Percentiles rank a stretch among this genome's conserved stretches.
Conservation (phyloP, 2,113 vertebrate genomes). For the Esox niger region DNA sequence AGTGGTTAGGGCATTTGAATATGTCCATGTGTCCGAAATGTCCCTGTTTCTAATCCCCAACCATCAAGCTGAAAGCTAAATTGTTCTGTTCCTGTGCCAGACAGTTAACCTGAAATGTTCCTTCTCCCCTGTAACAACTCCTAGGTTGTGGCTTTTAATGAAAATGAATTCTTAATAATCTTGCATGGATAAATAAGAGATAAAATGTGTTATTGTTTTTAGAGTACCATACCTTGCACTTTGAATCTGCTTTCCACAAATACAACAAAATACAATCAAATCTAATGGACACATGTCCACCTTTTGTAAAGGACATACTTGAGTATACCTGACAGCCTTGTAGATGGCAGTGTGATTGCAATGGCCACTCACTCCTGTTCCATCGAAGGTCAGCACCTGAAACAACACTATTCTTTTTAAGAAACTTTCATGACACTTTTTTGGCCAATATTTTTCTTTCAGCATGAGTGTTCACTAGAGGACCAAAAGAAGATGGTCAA, state of each 20-base stretch:
- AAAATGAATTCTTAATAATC: too few relatives aligned
- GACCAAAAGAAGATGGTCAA: not conserved
- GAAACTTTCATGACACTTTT: slow-evolving; percentile 13
- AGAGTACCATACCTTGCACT: too few relatives aligned
- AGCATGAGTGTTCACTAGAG: slow-evolving; percentile 42
- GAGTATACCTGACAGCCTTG: slow-evolving; percentile 80
- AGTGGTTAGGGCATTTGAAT: too few relatives aligned
- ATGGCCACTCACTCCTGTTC: slow-evolving; percentile 87
- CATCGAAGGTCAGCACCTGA: slow-evolving; percentile 95
- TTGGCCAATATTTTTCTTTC: slow-evolving; percentile 45
- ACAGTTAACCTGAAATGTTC: too few relatives aligned
- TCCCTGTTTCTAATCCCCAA: too few relatives aligned
- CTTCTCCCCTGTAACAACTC: too few relatives aligned
- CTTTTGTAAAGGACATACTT: not conserved
- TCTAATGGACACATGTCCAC: not conserved
- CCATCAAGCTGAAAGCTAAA: too few relatives aligned
- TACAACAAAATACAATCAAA: not conserved
- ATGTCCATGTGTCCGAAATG: too few relatives aligned
- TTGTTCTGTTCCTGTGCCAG: too few relatives aligned
- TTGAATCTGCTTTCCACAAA: not conserved
- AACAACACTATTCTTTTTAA: slow-evolving; percentile 43
- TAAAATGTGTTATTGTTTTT: too few relatives aligned
- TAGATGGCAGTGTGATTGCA: slow-evolving; percentile 85
- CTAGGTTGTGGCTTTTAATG: too few relatives aligned
- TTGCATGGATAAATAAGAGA: too few relatives aligned